phyloP scores from a whole-genome alignment of 2,113 vertebrate genomes.

The Hemibagrus wyckioides region DNA sequence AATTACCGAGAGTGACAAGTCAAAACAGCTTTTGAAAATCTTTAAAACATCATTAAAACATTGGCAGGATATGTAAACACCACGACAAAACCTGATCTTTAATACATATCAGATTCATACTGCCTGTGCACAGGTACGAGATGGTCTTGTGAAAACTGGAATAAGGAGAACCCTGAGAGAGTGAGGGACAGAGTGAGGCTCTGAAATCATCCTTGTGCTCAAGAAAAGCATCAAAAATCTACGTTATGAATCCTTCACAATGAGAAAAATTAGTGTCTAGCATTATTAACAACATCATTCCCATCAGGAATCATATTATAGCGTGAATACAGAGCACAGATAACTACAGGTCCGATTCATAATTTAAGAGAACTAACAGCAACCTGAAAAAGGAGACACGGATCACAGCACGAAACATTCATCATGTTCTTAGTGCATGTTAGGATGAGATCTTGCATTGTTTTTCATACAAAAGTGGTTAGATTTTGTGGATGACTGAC shows the following conservation, averaged over 20 bases:
- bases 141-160: neutral
- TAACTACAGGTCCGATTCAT: neutral
- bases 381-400: neutral
- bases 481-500: neutral
- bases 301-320: too few relatives aligned
- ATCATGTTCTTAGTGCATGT: neutral
- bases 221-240: neutral
- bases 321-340: neutral
- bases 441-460: neutral
- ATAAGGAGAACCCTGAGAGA: conserved; percentile 49
- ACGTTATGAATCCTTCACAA: neutral
- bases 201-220: neutral
- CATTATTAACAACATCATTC: neutral
- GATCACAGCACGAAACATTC: neutral
- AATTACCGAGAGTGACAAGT: neutral
- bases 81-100: neutral
- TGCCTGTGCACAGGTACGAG: neutral
- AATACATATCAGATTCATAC: neutral
- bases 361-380: neutral
- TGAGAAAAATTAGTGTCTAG: conserved; percentile 26
- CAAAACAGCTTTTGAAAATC: neutral
- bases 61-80: neutral
- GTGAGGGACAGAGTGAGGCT: neutral
- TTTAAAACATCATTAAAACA: neutral
- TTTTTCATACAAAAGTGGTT: too few relatives aligned